Base-by-base conservation (phyloP, 2,113 vertebrate species). In the Azemiops feae region DNA sequence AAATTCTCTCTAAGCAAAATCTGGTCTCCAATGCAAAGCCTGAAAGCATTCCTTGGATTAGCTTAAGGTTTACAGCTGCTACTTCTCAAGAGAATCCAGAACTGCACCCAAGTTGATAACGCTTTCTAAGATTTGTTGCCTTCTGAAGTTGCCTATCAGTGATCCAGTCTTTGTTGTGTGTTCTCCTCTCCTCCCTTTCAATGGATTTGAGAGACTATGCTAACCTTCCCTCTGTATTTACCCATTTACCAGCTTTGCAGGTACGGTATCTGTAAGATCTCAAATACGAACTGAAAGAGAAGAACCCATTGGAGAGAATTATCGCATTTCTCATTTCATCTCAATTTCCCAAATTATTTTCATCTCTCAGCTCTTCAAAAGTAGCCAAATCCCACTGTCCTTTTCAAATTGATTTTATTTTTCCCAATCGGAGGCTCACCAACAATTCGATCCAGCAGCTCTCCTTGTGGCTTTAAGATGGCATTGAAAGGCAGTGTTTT, bases 391-490 rank as follows among this genome's bases (percentile, higher is more conserved):
- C 0, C 1, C 52, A 54, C 60, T 3, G 89, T 88, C 93, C 2
- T 87, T 87, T 43, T 0, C 0, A 55, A 0, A 55, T 86, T 74
- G 16, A 90, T 87, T 88, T 43, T 85, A 14, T 91, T 94, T 94
- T 89, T 50, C 88, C 20, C 25, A 43, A 91, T 86, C 74, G 53
- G 85, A 58, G 93, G 25, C 45, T 87, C 57, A 85, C 81, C 43
- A 23, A 0, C 22, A 47, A 85, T 3, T 22, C 0, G 43, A 60
- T 45, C 85, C 64, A 47, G 60, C 45, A 7, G 18, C 0, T 14
- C 88, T 88, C 14, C 10, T 87, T 88, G 53, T 53, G 93, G n/a
- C n/a, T 0, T 47, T n/a, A 2, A 3, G 22, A 34, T 64, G 87
- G 52, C 88, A 55, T 81, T 92, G 55, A 88, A 92, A 90, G 92